These are phyloP conservation scores for Sisor rabdophorus DNA, from an alignment of 2,113 vertebrate genomes.

Conservation along the genomic window DNA sequence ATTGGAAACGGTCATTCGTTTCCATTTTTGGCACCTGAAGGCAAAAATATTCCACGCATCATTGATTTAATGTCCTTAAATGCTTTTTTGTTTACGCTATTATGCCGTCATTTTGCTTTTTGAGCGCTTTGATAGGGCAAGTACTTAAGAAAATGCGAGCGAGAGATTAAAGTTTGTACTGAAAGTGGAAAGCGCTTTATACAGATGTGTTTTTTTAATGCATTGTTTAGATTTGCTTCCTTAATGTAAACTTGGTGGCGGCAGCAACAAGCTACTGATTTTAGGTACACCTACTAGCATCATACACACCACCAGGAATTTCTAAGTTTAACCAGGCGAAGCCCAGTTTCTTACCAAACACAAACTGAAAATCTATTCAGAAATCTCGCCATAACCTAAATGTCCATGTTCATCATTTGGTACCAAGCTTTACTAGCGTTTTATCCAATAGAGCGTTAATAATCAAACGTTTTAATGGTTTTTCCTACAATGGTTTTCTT, in stretches of 20 bases:
- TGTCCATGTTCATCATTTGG: not conserved
- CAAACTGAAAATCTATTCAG: too few relatives aligned
- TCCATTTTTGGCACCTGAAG: not conserved
- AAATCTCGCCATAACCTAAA: too few relatives aligned
- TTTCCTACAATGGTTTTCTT: not conserved
- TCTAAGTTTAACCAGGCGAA: not conserved
- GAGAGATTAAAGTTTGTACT: not conserved
- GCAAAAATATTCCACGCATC: not conserved
- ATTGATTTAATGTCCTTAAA: not conserved
- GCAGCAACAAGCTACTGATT: not conserved
- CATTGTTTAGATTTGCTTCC: not conserved
- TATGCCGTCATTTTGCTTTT: not conserved
- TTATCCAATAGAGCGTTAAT: not conserved
- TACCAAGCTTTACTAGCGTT: not conserved
- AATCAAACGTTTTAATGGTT: not conserved
- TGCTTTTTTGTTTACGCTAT: not conserved
- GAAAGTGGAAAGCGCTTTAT: not conserved
- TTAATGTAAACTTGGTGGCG: not conserved
- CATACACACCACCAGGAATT: not conserved
- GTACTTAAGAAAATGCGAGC: not conserved
- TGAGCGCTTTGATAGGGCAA: not conserved
- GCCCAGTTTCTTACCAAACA: not conserved
- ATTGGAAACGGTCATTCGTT: constrained; percentile 1
- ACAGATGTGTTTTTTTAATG: not conserved
- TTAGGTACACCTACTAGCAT: not conserved